Evolutionary conservation across 2,888 invertebrate genomes (phyloP), one percentile per base, ranked within the genome.

Genomic region (Ochropacha duplaris): DNA sequence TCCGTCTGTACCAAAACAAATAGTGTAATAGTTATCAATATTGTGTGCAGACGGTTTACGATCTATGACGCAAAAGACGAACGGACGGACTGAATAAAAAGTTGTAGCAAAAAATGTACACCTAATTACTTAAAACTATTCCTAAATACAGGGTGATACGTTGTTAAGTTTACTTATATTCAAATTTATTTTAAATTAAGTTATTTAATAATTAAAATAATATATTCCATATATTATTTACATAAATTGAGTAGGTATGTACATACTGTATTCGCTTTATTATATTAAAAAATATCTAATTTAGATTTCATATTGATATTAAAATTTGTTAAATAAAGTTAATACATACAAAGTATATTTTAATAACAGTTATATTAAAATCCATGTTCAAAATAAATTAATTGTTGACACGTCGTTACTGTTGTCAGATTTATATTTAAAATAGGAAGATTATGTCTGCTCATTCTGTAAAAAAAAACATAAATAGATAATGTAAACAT

Each of bases 71-170:
- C 76, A 79, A 82, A 1, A 22, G 34, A 34, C 65, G 66, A 68
- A 62, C 69, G 59, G 66, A 56, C 66, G 72, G 69, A 82, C 79
- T 82, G 79, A 31, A 79, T 74, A 74, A 76, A 70, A 75, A 79
- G 69, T 79, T 76, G 80, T 84, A 64, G 81, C 84, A 87, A 87
- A 86, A 87, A 87, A 62, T 67, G 22, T 59, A 81, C 86, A 82
- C 58, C 70, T 75, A 76, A 83, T 82, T 78, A 68, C 66, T 60
- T 57, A 69, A 69, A 57, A 68, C 56, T 61, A 61, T 69, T 73
- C 71, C 67, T 61, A 67, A 65, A 52, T 78, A 83, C 79, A 79
- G 82, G 77, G 62, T 82, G 84, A 68, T 69, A 24, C 24, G n/a
- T n/a, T n/a, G n/a, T n/a, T n/a, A n/a, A n/a, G n/a, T n/a, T n/a